A percentile compares a stretch with the other conserved stretches of the same genome.
Conservation (phyloP, 37 sponge, comb jelly and placozoan genomes). For the Ephydatia muelleri region DNA sequence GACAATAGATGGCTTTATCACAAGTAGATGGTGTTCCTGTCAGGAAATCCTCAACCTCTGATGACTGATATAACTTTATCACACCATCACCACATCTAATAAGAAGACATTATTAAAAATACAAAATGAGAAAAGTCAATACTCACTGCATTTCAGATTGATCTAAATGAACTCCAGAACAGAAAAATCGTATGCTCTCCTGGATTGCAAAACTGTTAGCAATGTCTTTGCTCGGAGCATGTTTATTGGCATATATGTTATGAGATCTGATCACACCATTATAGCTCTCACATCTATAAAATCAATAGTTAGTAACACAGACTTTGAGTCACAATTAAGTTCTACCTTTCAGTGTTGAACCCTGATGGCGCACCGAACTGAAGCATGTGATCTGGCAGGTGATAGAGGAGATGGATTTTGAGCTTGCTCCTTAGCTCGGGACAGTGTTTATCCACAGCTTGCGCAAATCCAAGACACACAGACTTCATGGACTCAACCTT, state of each 20-base stretch:
- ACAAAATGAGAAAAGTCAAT: neutral
- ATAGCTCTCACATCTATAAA: conserved; percentile 52
- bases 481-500: neutral
- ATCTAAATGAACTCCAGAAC: conserved; percentile 2
- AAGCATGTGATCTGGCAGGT: conserved; percentile 32
- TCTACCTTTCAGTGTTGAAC: conserved; percentile 59
- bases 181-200: conserved; percentile 10
- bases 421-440: conserved; percentile 17
- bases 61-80: neutral
- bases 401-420: conserved; percentile 51
- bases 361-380: conserved; percentile 47
- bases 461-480: conserved; percentile 22
- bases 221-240: conserved; percentile 54
- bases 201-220: conserved; percentile 12
- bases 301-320: neutral
- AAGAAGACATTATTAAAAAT: too few relatives aligned
- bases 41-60: conserved; percentile 15
- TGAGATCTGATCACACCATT: conserved; percentile 25
- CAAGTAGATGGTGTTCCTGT: conserved; percentile 12
- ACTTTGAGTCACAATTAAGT: too few relatives aligned
- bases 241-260: conserved; percentile 45
- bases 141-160: neutral
- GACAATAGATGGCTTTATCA: too few relatives aligned
- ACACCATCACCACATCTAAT: conserved; percentile 19
- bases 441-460: neutral